Evolutionary conservation across 1,140 invertebrate genomes (phyloP).

Genomic region (Pristionchus pacificus): DNA sequence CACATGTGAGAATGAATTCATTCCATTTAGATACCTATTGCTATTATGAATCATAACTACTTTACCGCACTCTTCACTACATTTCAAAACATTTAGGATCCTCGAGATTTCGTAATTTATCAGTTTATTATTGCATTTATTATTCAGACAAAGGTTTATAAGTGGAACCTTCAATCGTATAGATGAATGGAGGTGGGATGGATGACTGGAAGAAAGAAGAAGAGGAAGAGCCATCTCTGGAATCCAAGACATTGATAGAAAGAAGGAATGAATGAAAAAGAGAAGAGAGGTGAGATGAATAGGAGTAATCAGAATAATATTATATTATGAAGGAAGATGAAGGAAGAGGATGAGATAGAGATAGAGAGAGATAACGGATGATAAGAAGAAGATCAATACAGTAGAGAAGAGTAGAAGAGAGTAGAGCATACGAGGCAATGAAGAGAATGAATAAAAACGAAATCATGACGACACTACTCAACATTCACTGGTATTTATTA

Average conservation of each 20-base stretch:
- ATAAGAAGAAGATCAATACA: conserved; percentile 16
- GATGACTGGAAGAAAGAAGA: conserved; percentile 1
- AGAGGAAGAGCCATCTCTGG: conserved; percentile 1
- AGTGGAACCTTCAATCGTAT: conserved; percentile 13
- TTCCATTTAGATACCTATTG: neutral
- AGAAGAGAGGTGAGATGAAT: conserved; percentile 4
- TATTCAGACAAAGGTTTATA: conserved; percentile 14
- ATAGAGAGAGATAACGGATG: conserved; percentile 1
- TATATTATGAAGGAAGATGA: neutral
- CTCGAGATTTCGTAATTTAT: neutral
- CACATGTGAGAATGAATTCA: conserved; percentile 2
- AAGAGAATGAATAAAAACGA: neutral
- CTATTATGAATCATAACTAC: neutral
- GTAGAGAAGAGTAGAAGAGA: neutral
- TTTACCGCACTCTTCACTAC: neutral
- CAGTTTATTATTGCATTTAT: conserved; percentile 13
- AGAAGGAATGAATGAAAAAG: neutral
- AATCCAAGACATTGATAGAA: conserved; percentile 17
- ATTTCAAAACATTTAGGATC: neutral
- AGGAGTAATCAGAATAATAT: neutral
- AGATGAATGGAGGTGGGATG: conserved; percentile 9
- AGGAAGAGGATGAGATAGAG: neutral
- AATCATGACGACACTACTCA: no score
- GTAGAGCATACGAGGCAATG: neutral
- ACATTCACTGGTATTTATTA: no score